A percentile compares a stretch with the other conserved stretches of the same genome.
phyloP scores from a whole-genome alignment of 2,113 vertebrate species.

The Spheniscus mendiculus region DNA sequence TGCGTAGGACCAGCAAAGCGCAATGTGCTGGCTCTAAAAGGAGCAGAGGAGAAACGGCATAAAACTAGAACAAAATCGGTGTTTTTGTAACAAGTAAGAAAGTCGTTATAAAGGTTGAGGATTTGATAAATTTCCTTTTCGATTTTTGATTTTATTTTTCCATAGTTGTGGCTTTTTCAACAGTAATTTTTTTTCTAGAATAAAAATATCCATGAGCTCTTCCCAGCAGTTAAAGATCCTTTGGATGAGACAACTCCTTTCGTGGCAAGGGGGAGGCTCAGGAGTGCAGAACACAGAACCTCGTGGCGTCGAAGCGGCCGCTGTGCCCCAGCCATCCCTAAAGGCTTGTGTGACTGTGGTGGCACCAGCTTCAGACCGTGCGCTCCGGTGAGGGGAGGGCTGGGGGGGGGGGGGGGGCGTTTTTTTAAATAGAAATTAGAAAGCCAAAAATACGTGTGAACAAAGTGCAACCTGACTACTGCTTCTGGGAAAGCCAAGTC shows the following conservation, averaged over 20 bases:
- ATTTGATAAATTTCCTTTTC: background rate
- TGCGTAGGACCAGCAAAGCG: background rate
- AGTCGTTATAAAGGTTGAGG: background rate
- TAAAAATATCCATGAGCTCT: background rate
- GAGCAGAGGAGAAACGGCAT: background rate
- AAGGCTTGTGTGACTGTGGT: too few relatives aligned
- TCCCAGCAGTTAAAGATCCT: background rate
- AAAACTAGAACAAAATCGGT: background rate
- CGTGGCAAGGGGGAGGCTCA: background rate
- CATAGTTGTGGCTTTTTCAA: background rate
- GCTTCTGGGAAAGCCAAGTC: background rate
- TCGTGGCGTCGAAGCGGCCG: background rate
- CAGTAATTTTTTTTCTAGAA: background rate
- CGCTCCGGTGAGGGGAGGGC: background rate
- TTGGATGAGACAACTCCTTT: background rate
- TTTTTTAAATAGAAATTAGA: background rate
- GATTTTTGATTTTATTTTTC: background rate
- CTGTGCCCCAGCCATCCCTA: background rate
- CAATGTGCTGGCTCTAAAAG: background rate
- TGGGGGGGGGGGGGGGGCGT: too few relatives aligned
- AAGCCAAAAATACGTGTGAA: background rate
- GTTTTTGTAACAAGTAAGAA: background rate
- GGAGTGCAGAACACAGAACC: background rate
- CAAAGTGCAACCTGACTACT: background rate
- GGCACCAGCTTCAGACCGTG: background rate